Evolutionary conservation across 35 echinoderm and acorn worm species (phyloP).

Genomic region (Acanthaster planci): DNA sequence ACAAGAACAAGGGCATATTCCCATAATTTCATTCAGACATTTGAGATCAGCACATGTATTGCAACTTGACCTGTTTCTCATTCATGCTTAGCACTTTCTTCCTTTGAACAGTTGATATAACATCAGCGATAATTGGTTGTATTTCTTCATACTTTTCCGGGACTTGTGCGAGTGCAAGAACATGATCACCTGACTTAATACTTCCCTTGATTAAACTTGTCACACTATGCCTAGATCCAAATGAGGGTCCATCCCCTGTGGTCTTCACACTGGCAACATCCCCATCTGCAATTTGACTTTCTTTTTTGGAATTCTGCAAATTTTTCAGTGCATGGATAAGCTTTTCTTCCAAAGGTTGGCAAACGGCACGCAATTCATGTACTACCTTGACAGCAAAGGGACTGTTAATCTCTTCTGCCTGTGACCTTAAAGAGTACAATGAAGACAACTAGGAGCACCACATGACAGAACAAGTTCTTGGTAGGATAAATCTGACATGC

Average conservation of each 20-base stretch:
- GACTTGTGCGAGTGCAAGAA: not conserved
- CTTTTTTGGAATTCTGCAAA: not conserved
- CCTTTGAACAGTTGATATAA: not conserved
- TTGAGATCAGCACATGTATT: conserved; percentile 32
- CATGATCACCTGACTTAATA: not conserved
- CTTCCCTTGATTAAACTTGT: not conserved
- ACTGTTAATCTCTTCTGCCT: conserved; percentile 13
- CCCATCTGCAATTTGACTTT: not conserved
- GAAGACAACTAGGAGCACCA: no score
- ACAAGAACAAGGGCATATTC: conserved; percentile 17
- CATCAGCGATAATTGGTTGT: conserved; percentile 14
- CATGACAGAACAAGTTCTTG: no score
- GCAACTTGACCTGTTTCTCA: not conserved
- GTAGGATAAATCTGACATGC: no score
- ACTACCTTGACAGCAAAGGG: not conserved
- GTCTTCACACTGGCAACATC: not conserved
- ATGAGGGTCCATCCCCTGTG: not conserved
- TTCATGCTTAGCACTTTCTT: not conserved
- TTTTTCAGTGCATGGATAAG: not conserved
- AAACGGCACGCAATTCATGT: not conserved
- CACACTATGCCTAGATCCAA: not conserved
- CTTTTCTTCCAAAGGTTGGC: conserved; percentile 15
- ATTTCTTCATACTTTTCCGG: not conserved
- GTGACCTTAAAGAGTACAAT: not conserved
- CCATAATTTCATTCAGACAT: conserved; percentile 30